phyloP scores from a whole-genome alignment of 2,113 vertebrate species.

The Azemiops feae region DNA sequence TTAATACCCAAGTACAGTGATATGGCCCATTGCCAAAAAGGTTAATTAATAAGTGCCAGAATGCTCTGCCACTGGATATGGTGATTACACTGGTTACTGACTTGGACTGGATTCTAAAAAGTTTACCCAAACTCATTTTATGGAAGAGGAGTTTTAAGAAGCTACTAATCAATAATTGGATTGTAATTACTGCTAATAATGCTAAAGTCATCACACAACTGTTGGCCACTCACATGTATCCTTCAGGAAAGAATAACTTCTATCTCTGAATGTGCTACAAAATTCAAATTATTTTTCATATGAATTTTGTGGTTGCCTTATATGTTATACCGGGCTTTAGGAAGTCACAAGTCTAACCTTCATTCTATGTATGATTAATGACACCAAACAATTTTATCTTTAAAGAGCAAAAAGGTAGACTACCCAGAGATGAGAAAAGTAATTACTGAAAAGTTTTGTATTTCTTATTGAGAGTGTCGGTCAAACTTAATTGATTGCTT shows the following conservation, averaged over 20 bases:
- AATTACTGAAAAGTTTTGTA: not conserved
- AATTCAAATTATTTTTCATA: not conserved
- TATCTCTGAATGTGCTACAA: not conserved
- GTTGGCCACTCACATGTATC: not conserved
- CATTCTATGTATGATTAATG: constrained; percentile 1
- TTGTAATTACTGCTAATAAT: not conserved
- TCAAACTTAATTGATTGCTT: constrained; percentile 5
- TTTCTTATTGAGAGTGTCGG: not conserved
- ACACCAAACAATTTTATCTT: not conserved
- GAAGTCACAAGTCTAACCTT: not conserved
- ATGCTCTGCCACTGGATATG: not conserved
- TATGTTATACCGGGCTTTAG: constrained; percentile 5
- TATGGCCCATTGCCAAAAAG: not conserved
- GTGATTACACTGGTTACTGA: not conserved
- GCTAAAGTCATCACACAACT: not conserved
- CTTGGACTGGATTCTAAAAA: not conserved
- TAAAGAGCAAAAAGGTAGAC: constrained; percentile 14
- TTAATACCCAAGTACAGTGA: not conserved
- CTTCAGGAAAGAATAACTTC: not conserved
- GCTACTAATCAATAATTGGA: not conserved
- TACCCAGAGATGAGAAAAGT: not conserved
- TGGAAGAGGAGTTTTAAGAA: not conserved
- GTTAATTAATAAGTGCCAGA: not conserved
- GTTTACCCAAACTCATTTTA: not conserved
- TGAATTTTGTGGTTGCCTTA: constrained; percentile 11